Conservation (phyloP, 2,113 vertebrate genomes). For the Chaetorhynchus papuensis region DNA sequence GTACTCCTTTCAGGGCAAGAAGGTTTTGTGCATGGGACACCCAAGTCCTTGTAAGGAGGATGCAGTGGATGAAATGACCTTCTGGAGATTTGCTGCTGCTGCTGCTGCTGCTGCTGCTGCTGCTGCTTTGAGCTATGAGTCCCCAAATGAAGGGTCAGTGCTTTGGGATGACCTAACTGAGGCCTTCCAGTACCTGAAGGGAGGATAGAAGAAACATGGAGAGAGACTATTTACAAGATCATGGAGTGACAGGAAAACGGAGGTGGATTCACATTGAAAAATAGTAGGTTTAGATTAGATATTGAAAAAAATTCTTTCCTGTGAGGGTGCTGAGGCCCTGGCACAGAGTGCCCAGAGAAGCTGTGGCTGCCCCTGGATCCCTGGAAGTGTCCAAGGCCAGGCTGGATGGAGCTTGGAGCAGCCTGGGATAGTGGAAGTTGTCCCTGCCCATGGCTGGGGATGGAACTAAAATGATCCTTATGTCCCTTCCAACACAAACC, state of each 20-base stretch:
- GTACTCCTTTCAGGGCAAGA: not conserved
- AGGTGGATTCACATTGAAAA: not conserved
- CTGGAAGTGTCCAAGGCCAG: not conserved
- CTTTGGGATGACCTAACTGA: not conserved
- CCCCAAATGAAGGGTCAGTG: not conserved
- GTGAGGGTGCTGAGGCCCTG: accelerated
- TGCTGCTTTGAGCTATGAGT: not conserved
- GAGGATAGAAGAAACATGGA: not conserved
- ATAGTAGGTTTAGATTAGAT: not conserved
- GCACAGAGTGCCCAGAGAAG: not conserved
- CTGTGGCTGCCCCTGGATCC: not conserved
- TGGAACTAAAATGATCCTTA: not conserved
- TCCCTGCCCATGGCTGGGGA: accelerated
- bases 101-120: not conserved
- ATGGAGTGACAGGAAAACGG: not conserved
- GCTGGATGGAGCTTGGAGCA: accelerated
- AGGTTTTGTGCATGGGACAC: not conserved
- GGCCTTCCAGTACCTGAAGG: not conserved
- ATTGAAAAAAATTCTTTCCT: not conserved
- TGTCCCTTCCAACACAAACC: not conserved
- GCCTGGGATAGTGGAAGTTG: accelerated
- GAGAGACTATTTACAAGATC: not conserved
- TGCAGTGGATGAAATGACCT: not conserved
- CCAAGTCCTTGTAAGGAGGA: not conserved
- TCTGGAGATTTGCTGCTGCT: not conserved